Percentiles rank a stretch among this genome's conserved stretches.
Evolutionary conservation across 2,888 invertebrate genomes (phyloP).

Genomic region (Leptinotarsa juncta): DNA sequence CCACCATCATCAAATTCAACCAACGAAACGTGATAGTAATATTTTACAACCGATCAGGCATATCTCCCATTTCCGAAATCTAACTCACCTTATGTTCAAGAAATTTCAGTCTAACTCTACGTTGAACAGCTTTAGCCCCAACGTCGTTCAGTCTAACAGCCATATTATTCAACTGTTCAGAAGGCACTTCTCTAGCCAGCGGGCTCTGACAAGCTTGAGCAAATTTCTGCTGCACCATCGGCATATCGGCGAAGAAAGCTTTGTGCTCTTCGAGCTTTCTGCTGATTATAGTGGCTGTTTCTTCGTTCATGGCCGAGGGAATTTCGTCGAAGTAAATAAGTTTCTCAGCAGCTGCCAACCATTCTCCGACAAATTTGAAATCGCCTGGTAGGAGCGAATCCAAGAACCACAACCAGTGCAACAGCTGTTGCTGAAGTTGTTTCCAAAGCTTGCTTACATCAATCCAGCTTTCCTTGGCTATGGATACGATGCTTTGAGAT

Average conservation of each 20-base stretch:
- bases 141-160: constrained; percentile 81
- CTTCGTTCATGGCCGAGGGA: constrained; percentile 86
- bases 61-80: no score
- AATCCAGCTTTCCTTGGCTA: constrained; percentile 88
- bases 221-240: constrained; percentile 82
- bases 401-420: constrained; percentile 89
- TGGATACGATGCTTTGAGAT: constrained; percentile 83
- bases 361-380: constrained; percentile 87
- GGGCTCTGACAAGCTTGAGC: constrained; percentile 78
- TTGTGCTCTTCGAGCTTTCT: constrained; percentile 91
- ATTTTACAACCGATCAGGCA: no score
- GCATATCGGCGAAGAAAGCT: constrained; percentile 87
- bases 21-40: no score
- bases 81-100: constrained; percentile 82
- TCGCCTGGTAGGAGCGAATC: constrained; percentile 84
- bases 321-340: constrained; percentile 85
- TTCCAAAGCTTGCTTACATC: constrained; percentile 85
- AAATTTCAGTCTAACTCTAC: constrained; percentile 88
- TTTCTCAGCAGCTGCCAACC: constrained; percentile 90
- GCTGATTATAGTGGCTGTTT: constrained; percentile 88
- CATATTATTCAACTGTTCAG: constrained; percentile 86
- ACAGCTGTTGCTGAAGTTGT: constrained; percentile 80
- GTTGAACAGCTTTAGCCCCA: constrained; percentile 81
- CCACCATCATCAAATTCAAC: no score
- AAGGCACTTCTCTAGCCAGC: constrained; percentile 77